These are phyloP conservation scores for Lycophotia porphyrea DNA, from an alignment of 2,888 invertebrate genomes.

Conservation along the genomic window DNA sequence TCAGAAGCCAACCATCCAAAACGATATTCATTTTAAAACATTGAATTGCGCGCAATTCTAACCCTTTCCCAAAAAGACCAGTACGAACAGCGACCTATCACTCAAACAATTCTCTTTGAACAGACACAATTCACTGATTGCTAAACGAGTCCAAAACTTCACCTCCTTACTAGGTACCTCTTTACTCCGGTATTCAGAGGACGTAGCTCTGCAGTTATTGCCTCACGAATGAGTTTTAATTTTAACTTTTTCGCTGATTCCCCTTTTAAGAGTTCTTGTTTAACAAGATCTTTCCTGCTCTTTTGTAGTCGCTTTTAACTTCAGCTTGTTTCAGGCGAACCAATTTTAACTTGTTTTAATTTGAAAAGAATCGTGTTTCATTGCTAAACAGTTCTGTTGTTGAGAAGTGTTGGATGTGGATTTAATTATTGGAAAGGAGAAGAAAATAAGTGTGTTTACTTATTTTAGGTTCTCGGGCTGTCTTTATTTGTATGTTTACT, in stretches of 20 bases:
- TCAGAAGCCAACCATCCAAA: background rate
- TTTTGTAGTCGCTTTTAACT: conserved; percentile 78
- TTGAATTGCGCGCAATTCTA: background rate
- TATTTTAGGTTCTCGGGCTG: background rate
- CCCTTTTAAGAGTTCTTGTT: conserved; percentile 80
- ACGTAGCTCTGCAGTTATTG: conserved; percentile 52
- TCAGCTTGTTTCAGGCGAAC: conserved; percentile 71
- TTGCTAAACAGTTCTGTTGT: conserved; percentile 64
- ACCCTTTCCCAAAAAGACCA: background rate
- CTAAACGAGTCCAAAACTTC: conserved; percentile 30
- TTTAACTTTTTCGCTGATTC: conserved; percentile 83
- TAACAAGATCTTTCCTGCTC: conserved; percentile 81
- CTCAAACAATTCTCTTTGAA: conserved; percentile 33
- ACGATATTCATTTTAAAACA: background rate
- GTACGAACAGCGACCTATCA: conserved; percentile 21
- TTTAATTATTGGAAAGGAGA: background rate
- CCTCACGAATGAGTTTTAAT: conserved; percentile 81
- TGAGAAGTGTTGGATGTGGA: conserved; percentile 14
- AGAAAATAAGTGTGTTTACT: background rate
- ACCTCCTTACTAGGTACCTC: conserved; percentile 16
- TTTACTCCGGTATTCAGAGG: conserved; percentile 45
- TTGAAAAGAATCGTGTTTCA: conserved; percentile 74
- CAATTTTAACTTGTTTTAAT: conserved; percentile 81
- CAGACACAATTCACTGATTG: conserved; percentile 35
- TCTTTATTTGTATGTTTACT: background rate